A percentile compares a stretch with the other conserved stretches of the same genome.
Conservation (phyloP, 2,888 invertebrate genomes). For the Cybosia mesomella region DNA sequence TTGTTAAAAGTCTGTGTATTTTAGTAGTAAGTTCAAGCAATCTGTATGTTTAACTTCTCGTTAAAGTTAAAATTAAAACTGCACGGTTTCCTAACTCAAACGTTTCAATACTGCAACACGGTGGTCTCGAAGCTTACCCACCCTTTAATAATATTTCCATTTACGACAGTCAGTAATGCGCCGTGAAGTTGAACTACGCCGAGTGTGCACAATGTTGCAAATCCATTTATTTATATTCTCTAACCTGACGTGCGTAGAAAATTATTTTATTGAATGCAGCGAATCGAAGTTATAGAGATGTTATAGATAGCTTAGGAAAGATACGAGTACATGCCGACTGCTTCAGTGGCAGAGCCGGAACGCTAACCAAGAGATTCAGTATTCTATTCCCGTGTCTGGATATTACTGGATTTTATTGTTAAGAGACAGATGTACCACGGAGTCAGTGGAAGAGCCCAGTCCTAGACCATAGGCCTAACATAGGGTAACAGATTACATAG, state of each 20-base stretch:
- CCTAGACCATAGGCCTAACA: too few species aligned
- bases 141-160: conserved; percentile 40
- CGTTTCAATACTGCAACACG: conserved; percentile 6
- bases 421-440: too few species aligned
- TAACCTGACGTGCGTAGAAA: conserved; percentile 31
- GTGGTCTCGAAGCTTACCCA: conserved; percentile 14
- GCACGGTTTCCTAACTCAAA: background rate
- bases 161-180: conserved; percentile 30
- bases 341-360: background rate
- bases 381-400: too few species aligned
- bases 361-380: too few species aligned
- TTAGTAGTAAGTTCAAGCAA: too few species aligned
- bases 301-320: background rate
- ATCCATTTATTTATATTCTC: conserved; percentile 23
- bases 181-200: conserved; percentile 32
- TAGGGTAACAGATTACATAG: too few species aligned
- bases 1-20: too few species aligned
- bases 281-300: background rate
- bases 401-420: too few species aligned
- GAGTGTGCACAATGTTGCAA: conserved; percentile 30
- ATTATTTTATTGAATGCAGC: conserved; percentile 28
- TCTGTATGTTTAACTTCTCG: background rate
- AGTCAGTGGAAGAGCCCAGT: too few species aligned
- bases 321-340: background rate
- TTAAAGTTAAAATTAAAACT: background rate